phyloP scores from a whole-genome alignment of 92 coral and sea anemone genomes.

The Palythoa grandis region DNA sequence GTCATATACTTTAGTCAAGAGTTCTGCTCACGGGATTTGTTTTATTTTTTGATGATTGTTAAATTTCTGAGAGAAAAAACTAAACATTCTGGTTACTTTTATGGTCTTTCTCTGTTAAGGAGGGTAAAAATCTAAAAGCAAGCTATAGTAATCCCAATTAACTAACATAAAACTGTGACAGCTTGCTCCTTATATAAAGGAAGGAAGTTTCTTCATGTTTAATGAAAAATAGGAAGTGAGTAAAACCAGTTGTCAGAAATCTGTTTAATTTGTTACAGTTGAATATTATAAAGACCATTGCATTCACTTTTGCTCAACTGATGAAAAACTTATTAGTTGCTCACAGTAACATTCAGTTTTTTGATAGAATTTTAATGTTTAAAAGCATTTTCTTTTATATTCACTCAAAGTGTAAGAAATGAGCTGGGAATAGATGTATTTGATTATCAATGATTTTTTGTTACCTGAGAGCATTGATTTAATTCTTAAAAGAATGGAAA shows the following conservation, averaged over 20 bases:
- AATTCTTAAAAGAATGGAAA: too few species aligned
- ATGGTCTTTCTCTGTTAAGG: too few species aligned
- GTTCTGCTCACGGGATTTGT: too few species aligned
- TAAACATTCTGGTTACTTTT: too few species aligned
- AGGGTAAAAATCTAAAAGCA: too few species aligned
- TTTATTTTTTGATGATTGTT: too few species aligned
- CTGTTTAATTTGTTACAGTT: background rate
- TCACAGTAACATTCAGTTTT: background rate
- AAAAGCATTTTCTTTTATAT: conserved; percentile 19
- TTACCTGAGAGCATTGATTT: too few species aligned
- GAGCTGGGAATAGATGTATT: too few species aligned
- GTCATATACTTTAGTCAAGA: too few species aligned
- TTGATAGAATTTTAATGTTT: conserved; percentile 21
- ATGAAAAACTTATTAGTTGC: background rate
- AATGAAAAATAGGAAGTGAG: background rate
- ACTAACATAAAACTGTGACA: background rate
- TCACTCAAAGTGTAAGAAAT: background rate
- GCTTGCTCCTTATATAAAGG: background rate
- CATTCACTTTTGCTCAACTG: background rate
- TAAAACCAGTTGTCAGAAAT: background rate
- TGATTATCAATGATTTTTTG: too few species aligned
- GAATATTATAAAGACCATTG: background rate
- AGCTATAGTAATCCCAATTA: background rate
- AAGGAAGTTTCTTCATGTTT: conserved; percentile 4
- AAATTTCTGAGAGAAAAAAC: too few species aligned